A percentile compares a stretch with the other conserved stretches of the same genome.
Evolutionary conservation across 1,140 invertebrate species (phyloP).

Genomic region (Drosophila santomea): DNA sequence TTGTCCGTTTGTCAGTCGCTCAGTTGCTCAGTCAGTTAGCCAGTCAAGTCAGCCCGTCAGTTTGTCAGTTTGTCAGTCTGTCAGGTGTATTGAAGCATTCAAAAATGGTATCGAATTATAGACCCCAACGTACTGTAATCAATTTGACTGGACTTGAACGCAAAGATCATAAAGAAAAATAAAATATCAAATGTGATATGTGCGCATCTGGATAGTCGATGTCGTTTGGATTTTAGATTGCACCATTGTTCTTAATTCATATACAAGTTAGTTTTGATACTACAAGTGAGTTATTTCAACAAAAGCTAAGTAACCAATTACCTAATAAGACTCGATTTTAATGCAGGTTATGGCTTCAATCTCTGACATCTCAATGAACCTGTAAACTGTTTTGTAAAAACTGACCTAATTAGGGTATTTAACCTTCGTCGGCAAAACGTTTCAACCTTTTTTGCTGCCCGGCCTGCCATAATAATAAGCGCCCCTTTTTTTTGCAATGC

Average conservation of each 20-base stretch:
- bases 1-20: slow-evolving; percentile 19
- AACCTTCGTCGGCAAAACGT: slow-evolving; percentile 19
- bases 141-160: slow-evolving; percentile 19
- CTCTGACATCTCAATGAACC: slow-evolving; percentile 14
- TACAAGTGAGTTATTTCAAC: neutral
- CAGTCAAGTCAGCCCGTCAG: slow-evolving; percentile 10
- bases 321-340: neutral
- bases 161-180: slow-evolving; percentile 23
- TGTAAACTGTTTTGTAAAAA: slow-evolving; percentile 4
- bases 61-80: slow-evolving; percentile 9
- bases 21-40: slow-evolving; percentile 4
- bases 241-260: neutral
- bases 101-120: slow-evolving; percentile 59
- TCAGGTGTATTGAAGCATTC: slow-evolving; percentile 63
- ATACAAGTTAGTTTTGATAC: no score
- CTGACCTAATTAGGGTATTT: slow-evolving; percentile 28
- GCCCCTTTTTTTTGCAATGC: slow-evolving; percentile 31
- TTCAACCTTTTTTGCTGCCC: slow-evolving; percentile 8
- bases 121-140: slow-evolving; percentile 35
- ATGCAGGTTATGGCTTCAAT: slow-evolving; percentile 1
- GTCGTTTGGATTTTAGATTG: neutral
- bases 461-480: slow-evolving; percentile 20
- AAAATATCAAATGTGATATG: slow-evolving; percentile 4
- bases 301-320: slow-evolving; percentile 3
- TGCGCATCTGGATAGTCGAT: neutral